These are phyloP conservation scores for Paedocypris micromegethes DNA, from an alignment of 2,797 vertebrate species.

Conservation along the genomic window DNA sequence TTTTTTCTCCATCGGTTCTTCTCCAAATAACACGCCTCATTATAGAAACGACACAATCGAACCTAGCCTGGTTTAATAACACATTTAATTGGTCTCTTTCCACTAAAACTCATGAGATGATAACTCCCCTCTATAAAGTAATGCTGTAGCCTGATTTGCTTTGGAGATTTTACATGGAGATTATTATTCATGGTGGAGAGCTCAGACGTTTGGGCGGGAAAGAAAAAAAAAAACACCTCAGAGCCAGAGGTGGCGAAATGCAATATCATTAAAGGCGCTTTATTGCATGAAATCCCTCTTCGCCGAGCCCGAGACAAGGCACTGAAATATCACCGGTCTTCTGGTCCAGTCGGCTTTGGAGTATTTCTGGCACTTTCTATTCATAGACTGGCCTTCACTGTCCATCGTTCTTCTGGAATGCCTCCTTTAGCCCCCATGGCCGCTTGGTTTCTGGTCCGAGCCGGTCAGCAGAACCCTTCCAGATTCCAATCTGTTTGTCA, in stretches of 20 bases:
- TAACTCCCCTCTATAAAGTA: constrained; percentile 8
- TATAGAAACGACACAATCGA: constrained; percentile 22
- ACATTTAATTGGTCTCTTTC: constrained; percentile 35
- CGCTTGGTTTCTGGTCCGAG: background rate
- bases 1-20: background rate
- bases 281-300: constrained; percentile 12
- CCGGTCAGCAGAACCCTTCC: constrained; percentile 4
- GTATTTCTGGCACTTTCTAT: constrained; percentile 23
- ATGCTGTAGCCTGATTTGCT: constrained; percentile 18
- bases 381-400: background rate
- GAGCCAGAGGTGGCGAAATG: constrained; percentile 19
- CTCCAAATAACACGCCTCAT: constrained; percentile 19
- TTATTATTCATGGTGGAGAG: constrained; percentile 13
- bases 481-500: constrained; percentile 13
- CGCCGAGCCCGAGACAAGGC: background rate
- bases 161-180: background rate
- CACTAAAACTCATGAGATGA: constrained; percentile 25
- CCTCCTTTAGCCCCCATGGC: background rate
- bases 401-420: constrained; percentile 1
- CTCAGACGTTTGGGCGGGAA: background rate
- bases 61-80: constrained; percentile 32
- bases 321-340: constrained; percentile 17
- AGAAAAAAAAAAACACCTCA: constrained; percentile 1
- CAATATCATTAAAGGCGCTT: constrained; percentile 14
- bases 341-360: constrained; percentile 15